Percentiles rank a stretch among this genome's conserved stretches.
Conservation (phyloP, 2,888 invertebrate genomes). For the Ctena decussata region DNA sequence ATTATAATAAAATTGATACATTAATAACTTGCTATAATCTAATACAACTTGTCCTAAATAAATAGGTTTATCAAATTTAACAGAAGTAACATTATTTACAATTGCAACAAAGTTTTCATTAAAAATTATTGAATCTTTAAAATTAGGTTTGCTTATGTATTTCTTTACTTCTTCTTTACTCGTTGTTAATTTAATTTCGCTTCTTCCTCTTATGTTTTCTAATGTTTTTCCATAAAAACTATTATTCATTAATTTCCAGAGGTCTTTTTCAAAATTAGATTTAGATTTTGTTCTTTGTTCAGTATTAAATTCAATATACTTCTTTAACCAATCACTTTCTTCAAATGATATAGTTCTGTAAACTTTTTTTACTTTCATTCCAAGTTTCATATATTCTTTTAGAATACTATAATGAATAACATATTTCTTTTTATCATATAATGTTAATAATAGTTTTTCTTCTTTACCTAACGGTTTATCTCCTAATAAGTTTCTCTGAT, state of each 20-base stretch:
- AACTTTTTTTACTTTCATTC: slow-evolving; percentile 25
- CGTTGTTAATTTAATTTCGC: background rate
- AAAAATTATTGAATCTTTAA: slow-evolving; percentile 75
- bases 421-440: slow-evolving; percentile 12
- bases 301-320: slow-evolving; percentile 35
- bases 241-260: slow-evolving; percentile 35
- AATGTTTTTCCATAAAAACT: slow-evolving; percentile 25
- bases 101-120: slow-evolving; percentile 38
- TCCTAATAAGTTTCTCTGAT: slow-evolving; percentile 36
- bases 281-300: slow-evolving; percentile 9
- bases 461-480: slow-evolving; percentile 27
- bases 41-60: slow-evolving; percentile 39
- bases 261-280: slow-evolving; percentile 27
- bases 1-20: slow-evolving; percentile 57
- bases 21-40: slow-evolving; percentile 47
- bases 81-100: slow-evolving; percentile 22
- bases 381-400: slow-evolving; percentile 1
- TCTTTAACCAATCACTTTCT: slow-evolving; percentile 13
- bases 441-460: slow-evolving; percentile 29
- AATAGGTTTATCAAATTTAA: slow-evolving; percentile 50
- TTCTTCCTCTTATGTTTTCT: slow-evolving; percentile 19
- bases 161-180: slow-evolving; percentile 86
- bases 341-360: slow-evolving; percentile 17
- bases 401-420: slow-evolving; percentile 14
- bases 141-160: slow-evolving; percentile 77